Conservation (phyloP, 1,140 invertebrate genomes). For the Zaprionus vittiger region DNA sequence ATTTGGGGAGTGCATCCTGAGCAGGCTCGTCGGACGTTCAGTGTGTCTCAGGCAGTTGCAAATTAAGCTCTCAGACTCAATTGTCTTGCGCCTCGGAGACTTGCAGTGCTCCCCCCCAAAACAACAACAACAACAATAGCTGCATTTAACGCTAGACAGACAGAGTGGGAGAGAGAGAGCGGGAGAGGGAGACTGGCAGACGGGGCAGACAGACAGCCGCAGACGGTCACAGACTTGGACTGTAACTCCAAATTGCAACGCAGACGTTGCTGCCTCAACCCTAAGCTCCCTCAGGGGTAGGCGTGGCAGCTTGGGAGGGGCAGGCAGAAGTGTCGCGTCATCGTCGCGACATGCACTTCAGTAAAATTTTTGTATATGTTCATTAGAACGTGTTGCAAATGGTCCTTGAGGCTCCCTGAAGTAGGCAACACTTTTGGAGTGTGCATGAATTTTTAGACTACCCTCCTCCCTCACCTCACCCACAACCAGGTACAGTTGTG, state of each 20-base stretch:
- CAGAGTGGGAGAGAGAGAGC: constrained; percentile 1
- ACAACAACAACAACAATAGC: constrained; percentile 59
- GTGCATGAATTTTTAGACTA: constrained; percentile 13
- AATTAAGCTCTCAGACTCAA: constrained; percentile 81
- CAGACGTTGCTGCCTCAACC: constrained; percentile 15
- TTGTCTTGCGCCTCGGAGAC: constrained; percentile 76
- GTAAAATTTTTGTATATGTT: constrained; percentile 67
- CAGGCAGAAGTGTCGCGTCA: constrained; percentile 65
- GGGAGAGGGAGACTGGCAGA: background rate
- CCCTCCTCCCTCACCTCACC: background rate
- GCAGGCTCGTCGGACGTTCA: constrained; percentile 23
- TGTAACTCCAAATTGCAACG: constrained; percentile 30
- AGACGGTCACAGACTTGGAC: constrained; percentile 48
- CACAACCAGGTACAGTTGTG: constrained; percentile 51
- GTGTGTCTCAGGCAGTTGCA: constrained; percentile 77
- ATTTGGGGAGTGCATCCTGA: constrained; percentile 68
- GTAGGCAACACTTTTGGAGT: constrained; percentile 74
- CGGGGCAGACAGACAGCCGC: constrained; percentile 29
- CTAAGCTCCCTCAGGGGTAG: constrained; percentile 17
- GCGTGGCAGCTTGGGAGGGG: constrained; percentile 47
- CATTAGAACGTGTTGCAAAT: constrained; percentile 69
- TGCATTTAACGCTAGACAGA: constrained; percentile 80
- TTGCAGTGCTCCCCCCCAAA: constrained; percentile 42
- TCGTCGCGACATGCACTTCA: constrained; percentile 78
- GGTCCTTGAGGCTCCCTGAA: constrained; percentile 70